These are phyloP conservation scores for Ennomos fuscantarius DNA, from an alignment of 2,888 invertebrate species.

Conservation along the genomic window DNA sequence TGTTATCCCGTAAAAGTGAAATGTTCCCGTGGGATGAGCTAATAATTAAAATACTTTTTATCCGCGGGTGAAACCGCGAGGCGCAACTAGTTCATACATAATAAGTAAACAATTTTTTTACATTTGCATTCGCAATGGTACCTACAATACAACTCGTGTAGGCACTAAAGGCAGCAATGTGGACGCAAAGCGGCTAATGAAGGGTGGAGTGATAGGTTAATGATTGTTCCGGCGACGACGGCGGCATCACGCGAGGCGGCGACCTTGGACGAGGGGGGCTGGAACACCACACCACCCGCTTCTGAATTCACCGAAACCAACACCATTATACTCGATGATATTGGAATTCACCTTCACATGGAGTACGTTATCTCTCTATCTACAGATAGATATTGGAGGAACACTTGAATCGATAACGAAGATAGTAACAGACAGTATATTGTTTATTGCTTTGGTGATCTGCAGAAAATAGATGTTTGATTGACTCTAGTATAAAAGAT, in stretches of 20 bases:
- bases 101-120: not conserved
- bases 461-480: conserved; percentile 19
- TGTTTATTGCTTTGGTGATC: not conserved
- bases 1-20: too few relatives aligned
- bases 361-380: conserved; percentile 20
- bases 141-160: conserved; percentile 1
- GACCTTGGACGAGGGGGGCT: conserved; percentile 58
- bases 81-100: too few relatives aligned
- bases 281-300: conserved; percentile 33
- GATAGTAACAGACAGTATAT: not conserved
- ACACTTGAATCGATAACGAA: conserved; percentile 13
- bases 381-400: conserved; percentile 5
- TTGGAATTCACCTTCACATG: conserved; percentile 9
- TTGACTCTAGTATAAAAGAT: not conserved
- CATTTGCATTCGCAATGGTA: not conserved
- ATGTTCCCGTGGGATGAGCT: too few relatives aligned
- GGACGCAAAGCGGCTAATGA: conserved; percentile 39
- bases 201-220: conserved; percentile 47
- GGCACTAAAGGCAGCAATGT: conserved; percentile 29
- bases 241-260: conserved; percentile 59
- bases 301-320: conserved; percentile 41
- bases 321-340: conserved; percentile 28
- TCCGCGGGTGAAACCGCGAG: too few relatives aligned
- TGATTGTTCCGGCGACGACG: conserved; percentile 49
- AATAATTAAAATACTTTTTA: too few relatives aligned